Percentiles rank a stretch among this genome's conserved stretches.
Evolutionary conservation across 53 echinoderm and acorn worm genomes (phyloP).

Genomic region (Pentamera pediparva): DNA sequence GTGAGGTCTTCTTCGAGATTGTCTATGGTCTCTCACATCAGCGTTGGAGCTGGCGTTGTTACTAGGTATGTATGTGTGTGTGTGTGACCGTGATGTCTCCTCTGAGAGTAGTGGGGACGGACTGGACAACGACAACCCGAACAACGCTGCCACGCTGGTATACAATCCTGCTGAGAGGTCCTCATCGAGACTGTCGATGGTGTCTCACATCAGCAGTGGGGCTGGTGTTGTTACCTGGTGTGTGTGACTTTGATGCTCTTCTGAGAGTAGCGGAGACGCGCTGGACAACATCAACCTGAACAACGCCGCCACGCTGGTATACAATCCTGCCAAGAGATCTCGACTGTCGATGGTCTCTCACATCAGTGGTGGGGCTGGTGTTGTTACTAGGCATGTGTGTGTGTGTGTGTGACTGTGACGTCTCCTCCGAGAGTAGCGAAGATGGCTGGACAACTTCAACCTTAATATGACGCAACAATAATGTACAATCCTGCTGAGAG

Average conservation of each 20-base stretch:
- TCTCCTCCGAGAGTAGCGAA: too few relatives aligned
- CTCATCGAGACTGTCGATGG: neutral
- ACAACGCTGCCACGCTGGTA: neutral
- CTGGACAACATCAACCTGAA: slow-evolving; percentile 19
- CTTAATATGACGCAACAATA: too few relatives aligned
- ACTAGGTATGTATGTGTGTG: neutral
- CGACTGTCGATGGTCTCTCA: neutral
- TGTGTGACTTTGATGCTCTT: too few relatives aligned
- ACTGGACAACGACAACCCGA: slow-evolving; percentile 6
- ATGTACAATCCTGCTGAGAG: too few relatives aligned
- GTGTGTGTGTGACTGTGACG: neutral
- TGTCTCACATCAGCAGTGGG: neutral
- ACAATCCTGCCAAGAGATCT: slow-evolving; percentile 2
- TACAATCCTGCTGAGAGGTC: neutral
- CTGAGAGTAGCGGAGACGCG: neutral
- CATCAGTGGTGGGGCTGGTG: neutral
- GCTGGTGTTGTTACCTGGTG: slow-evolving; percentile 9
- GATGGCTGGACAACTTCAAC: too few relatives aligned
- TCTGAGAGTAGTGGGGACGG: neutral
- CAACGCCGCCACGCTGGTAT: neutral
- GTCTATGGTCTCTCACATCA: neutral
- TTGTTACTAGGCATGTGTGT: neutral
- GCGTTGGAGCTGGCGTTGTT: neutral
- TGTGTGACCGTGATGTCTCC: neutral
- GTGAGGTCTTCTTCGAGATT: neutral